Base-by-base conservation (phyloP, 2,113 vertebrate genomes). In the Hemichromis elongatus region DNA sequence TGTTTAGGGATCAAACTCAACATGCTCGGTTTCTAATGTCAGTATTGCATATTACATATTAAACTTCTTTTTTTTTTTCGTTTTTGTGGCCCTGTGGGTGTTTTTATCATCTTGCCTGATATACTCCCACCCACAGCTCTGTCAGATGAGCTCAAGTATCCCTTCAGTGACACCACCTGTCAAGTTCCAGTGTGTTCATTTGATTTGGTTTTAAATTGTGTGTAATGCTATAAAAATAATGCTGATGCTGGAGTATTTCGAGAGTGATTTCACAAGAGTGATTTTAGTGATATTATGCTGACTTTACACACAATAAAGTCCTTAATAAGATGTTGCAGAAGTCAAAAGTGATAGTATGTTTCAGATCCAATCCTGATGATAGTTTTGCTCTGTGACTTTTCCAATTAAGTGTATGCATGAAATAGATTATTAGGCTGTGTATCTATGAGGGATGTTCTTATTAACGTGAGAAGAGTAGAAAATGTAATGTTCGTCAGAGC, bases 391-490 rank as follows among this genome's bases (percentile, higher is more conserved):
- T 4, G 21, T 84, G 79, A 85, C 85, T 86, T 88, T 82, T 87
- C 40, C 40, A 86, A 86, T 83, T 81, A 85, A 80, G 77, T 75
- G 52, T 53, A 50, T 7, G 26, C 55, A 37, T 85, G 45, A 79
- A 82, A 86, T 35, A 24, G 9, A 33, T 18, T 89, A 19, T 84
- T 85, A 66, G 35, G 77, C 26, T 3, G 28, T 59, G 77, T 81
- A 56, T 85, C 56, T 59, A 68, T 47, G 21, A 87, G 61, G 40
- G 45, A 63, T 70, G 56, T 73, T 81, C 56, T 21, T 63, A 81
- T 88, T 85, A 79, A 79, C 90, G 50, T 40, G 80, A 80, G 35
- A n/a, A 68, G 85, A 85, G 79, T 33, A 68, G 66, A 57, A 5
- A 18, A 87, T 26, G 24, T n/a, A 42, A 77, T 28, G 50, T 85